A percentile compares a stretch with the other conserved stretches of the same genome.
Conservation (phyloP, 2,797 vertebrate genomes). For the Spinibarbus caldwelli region DNA sequence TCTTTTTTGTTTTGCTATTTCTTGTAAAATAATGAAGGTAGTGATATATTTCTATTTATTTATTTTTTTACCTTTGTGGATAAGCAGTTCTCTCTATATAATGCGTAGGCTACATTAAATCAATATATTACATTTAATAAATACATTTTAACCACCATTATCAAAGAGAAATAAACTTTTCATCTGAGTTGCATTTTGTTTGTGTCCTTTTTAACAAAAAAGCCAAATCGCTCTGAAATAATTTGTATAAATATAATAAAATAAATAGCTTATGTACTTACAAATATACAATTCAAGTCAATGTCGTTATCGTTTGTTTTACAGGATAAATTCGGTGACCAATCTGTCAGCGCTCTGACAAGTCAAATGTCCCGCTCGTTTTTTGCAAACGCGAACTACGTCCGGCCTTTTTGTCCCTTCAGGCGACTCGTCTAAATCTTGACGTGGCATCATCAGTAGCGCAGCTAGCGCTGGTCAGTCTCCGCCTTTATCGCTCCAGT, state of each 20-base stretch:
- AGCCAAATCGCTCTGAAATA: neutral
- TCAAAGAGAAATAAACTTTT: neutral
- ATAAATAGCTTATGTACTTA: neutral
- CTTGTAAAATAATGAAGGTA: neutral
- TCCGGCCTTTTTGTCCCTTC: constrained; percentile 66
- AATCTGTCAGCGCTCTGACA: neutral
- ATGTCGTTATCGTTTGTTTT: neutral
- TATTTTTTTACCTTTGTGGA: neutral
- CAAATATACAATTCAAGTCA: neutral
- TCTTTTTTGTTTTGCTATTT: neutral
- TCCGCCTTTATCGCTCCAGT: constrained; percentile 40
- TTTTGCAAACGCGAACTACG: constrained; percentile 42
- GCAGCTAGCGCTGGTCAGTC: constrained; percentile 58
- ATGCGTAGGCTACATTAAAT: too few relatives aligned
- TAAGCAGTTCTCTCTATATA: too few relatives aligned
- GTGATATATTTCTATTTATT: neutral
- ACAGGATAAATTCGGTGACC: neutral
- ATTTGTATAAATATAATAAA: neutral
- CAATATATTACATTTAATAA: too few relatives aligned
- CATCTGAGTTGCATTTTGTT: neutral
- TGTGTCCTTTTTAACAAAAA: neutral
- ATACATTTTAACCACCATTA: neutral
- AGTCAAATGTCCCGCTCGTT: neutral
- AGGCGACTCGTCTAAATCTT: constrained; percentile 66
- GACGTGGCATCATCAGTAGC: constrained; percentile 78